Percentiles rank a stretch among this genome's conserved stretches.
These are phyloP conservation scores for Hirtodrosophila confusa DNA, from an alignment of 2,888 invertebrate species.

Conservation along the genomic window DNA sequence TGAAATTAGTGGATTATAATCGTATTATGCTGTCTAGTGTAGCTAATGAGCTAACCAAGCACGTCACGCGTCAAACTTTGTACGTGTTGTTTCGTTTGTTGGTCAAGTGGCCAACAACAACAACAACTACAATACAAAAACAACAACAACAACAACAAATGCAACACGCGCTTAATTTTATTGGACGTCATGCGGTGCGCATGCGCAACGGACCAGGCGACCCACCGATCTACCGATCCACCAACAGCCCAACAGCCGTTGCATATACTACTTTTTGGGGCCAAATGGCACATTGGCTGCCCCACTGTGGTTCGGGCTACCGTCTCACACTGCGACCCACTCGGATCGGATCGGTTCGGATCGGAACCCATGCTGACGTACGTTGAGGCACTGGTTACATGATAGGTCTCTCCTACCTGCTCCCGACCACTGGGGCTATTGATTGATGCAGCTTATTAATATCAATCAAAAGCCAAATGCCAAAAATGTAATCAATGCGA, in stretches of 20 bases:
- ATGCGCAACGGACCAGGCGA: constrained; percentile 63
- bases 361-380: background rate
- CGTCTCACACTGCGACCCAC: constrained; percentile 36
- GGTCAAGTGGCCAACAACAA: constrained; percentile 67
- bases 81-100: constrained; percentile 79
- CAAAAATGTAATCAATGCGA: constrained; percentile 30
- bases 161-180: constrained; percentile 76
- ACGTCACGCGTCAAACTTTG: constrained; percentile 78
- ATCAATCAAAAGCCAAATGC: constrained; percentile 58
- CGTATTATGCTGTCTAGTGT: constrained; percentile 49
- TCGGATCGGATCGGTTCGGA: constrained; percentile 1
- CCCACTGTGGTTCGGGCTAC: constrained; percentile 50
- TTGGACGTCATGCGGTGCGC: constrained; percentile 75
- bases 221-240: constrained; percentile 23
- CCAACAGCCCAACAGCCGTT: constrained; percentile 25
- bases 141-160: constrained; percentile 51
- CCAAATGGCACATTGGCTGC: constrained; percentile 75
- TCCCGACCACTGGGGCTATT: constrained; percentile 25
- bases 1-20: background rate
- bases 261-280: constrained; percentile 57
- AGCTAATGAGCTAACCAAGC: constrained; percentile 57
- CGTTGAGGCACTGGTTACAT: constrained; percentile 25
- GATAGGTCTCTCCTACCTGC: constrained; percentile 20
- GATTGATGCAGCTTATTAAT: constrained; percentile 70
- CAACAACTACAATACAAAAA: constrained; percentile 30